Evolutionary conservation across 2,113 vertebrate species (phyloP), one percentile per base, ranked within the genome.

Genomic region (Balaenoptera acutorostrata): DNA sequence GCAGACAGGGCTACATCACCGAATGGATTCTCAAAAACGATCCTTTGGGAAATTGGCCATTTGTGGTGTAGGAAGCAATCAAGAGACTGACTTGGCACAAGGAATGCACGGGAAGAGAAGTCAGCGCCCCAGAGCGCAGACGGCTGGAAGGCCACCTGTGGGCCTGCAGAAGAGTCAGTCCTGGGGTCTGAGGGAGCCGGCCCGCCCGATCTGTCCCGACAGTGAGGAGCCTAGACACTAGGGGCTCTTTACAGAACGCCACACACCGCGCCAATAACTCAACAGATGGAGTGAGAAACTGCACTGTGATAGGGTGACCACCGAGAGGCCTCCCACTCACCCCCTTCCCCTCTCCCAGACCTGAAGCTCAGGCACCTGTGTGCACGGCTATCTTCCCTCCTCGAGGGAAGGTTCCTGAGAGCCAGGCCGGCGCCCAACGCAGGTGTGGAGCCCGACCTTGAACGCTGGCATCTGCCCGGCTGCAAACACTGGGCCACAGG

Each of bases 121-220:
- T 17, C 44, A 23, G 20, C 1, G 1, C 31, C 4, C n/a, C 36
- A 10, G 7, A 27, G 29, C 1, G 82, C 14, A 14, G 69, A 9
- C 2, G 6, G 27, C 74, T 46, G 13, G 33, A 74, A 21, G 33
- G 36, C 44, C 33, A 14, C 1, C 0, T 0, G 2, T 0, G 12
- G 36, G 55, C 44, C 4, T n/a, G 10, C 13, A 77, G 6, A 25
- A 33, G 4, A 52, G 66, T 27, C n/a, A 6, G 20, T n/a, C 46
- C 49, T 1, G 49, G 4, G 31, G 29, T 36, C 10, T 10, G 4
- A 74, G 39, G 31, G 59, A 31, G 27, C 3, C 9, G 14, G 25
- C 81, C 88, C 25, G 14, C 27, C 13, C 75, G 23, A 5, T 46
- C 3, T 29, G 44, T 17, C 11, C 52, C 13, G 41, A 6, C 3